phyloP scores from a whole-genome alignment of 2,888 invertebrate genomes.

The Spilosoma lubricipeda region DNA sequence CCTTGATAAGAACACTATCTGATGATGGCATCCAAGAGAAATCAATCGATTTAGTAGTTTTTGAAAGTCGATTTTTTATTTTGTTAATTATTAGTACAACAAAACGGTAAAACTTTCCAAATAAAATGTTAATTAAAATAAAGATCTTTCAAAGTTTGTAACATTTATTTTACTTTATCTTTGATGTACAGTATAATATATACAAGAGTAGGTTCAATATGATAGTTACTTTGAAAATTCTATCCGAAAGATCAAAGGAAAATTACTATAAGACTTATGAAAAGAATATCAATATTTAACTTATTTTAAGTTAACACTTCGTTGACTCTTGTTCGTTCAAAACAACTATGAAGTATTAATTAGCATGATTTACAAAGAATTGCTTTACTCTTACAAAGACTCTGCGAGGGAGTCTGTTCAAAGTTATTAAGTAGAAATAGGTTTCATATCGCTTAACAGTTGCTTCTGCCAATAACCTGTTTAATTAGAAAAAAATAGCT shows the following conservation, averaged over 20 bases:
- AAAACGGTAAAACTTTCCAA: neutral
- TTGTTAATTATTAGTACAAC: neutral
- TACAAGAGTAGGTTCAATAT: neutral
- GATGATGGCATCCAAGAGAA: too few relatives aligned
- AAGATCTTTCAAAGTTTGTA: neutral
- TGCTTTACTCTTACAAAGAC: neutral
- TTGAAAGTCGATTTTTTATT: too few relatives aligned
- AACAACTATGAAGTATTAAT: neutral
- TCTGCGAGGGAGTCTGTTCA: too few relatives aligned
- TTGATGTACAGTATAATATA: too few relatives aligned
- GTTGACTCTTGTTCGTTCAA: neutral
- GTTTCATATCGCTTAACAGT: too few relatives aligned
- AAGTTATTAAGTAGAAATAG: too few relatives aligned
- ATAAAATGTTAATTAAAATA: neutral
- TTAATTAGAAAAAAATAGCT: too few relatives aligned
- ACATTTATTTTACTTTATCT: neutral
- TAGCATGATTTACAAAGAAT: neutral
- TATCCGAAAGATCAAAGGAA: neutral
- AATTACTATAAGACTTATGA: neutral
- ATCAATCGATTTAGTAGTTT: too few relatives aligned
- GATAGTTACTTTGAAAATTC: neutral
- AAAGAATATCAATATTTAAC: neutral
- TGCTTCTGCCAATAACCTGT: too few relatives aligned
- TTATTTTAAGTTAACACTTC: neutral
- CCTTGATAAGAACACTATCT: too few relatives aligned